These are phyloP conservation scores for Pipa parva DNA, from an alignment of 2,113 vertebrate genomes.

Conservation along the genomic window DNA sequence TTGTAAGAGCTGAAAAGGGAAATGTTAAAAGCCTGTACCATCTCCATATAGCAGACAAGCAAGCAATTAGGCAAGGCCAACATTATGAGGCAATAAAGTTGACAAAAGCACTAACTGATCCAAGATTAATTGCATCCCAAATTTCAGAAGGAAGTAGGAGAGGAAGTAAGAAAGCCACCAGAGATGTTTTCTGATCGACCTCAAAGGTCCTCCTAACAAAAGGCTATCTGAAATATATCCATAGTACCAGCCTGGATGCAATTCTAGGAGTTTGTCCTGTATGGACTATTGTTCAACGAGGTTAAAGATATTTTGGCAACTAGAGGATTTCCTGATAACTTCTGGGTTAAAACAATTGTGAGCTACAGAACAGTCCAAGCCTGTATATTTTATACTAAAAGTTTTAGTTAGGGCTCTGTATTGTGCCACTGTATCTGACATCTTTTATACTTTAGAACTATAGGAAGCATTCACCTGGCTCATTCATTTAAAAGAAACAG, in stretches of 20 bases:
- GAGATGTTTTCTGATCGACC: constrained; percentile 9
- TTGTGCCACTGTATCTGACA: constrained; percentile 1
- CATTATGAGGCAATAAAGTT: constrained; percentile 35
- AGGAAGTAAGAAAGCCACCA: constrained; percentile 25
- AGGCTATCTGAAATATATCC: background rate
- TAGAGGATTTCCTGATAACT: constrained; percentile 26
- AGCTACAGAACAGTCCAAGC: background rate
- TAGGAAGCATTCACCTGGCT: background rate
- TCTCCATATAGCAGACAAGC: background rate
- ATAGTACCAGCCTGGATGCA: background rate
- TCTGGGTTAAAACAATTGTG: constrained; percentile 29
- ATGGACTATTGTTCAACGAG: background rate
- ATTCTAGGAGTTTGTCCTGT: background rate
- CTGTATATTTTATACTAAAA: background rate
- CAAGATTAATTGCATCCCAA: constrained; percentile 37
- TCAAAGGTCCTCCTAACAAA: constrained; percentile 4
- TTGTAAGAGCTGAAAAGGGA: background rate
- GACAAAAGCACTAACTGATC: constrained; percentile 21
- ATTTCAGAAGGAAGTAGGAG: constrained; percentile 34
- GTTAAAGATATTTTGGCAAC: constrained; percentile 1
- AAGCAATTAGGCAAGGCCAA: constrained; percentile 24
- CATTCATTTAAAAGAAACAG: background rate
- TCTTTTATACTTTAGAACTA: constrained; percentile 3
- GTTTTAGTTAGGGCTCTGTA: background rate
- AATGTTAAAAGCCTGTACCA: constrained; percentile 19